These are phyloP conservation scores for Apoda limacodes DNA, from an alignment of 2,888 invertebrate genomes.

Conservation along the genomic window DNA sequence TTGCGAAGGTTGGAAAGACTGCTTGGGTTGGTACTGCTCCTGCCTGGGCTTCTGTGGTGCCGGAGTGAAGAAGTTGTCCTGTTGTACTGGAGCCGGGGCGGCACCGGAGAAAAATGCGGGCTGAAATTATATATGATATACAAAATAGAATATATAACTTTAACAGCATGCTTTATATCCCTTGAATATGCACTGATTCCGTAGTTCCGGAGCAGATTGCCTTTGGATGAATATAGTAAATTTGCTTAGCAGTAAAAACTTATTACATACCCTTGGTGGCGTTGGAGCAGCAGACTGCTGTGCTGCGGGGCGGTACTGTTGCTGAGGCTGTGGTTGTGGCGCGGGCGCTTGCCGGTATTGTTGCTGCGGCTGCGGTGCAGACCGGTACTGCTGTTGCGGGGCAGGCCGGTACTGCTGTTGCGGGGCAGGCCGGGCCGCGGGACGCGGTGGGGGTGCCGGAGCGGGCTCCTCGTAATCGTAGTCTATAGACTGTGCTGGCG, in stretches of 20 bases:
- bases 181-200: not conserved
- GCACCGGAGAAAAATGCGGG: constrained; percentile 59
- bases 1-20: not conserved
- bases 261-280: constrained; percentile 42
- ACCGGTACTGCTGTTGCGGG: constrained; percentile 23
- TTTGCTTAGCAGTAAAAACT: too few species aligned
- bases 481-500: constrained; percentile 32
- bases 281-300: too few species aligned
- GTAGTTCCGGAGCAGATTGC: too few species aligned
- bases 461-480: constrained; percentile 52
- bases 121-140: constrained; percentile 29
- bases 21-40: constrained; percentile 41
- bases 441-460: constrained; percentile 30
- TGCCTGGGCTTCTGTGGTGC: constrained; percentile 34
- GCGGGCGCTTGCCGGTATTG: constrained; percentile 26
- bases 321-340: constrained; percentile 37
- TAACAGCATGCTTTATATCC: not conserved
- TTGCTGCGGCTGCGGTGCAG: constrained; percentile 19
- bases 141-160: not conserved
- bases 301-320: too few species aligned
- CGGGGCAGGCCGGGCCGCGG: constrained; percentile 29
- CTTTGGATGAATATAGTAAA: too few species aligned
- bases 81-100: constrained; percentile 36
- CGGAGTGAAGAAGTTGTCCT: constrained; percentile 44
- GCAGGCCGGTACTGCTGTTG: constrained; percentile 30